Evolutionary conservation across 2,113 vertebrate genomes (phyloP), one percentile per base, ranked within the genome.

Genomic region (Sander lucioperca): DNA sequence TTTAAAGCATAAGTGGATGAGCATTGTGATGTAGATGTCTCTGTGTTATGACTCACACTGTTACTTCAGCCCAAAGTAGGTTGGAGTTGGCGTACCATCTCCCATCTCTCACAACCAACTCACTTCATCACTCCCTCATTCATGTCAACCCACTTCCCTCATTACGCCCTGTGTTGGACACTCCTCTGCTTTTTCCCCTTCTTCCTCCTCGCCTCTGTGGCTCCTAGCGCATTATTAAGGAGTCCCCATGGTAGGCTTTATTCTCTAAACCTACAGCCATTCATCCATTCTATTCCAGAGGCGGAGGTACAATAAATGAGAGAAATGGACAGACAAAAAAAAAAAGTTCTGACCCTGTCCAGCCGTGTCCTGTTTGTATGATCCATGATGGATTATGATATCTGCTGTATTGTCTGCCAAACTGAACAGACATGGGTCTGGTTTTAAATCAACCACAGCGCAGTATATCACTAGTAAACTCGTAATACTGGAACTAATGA

Each of bases 211-310:
- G 62, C 56, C 80, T 90, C 53, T 58, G 50, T 83, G 87, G 77
- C 82, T 92, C 87, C 87, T 78, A 33, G 74, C 25, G n/a, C 70
- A 62, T 78, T 77, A 85, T 92, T 90, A 90, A 79, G 27, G 50
- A 78, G 88, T 93, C 92, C 92, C 91, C 23, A 27, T 2, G 69
- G 89, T 78, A 53, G 73, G 62, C 62, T 83, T 85, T 77, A 88
- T 68, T 67, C 83, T 74, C 58, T 67, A 61, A 87, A 88, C 76
- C 77, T 68, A 18, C 54, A 68, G 50, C 85, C 83, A 76, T 77
- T 80, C 74, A 78, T 75, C 66, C 57, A 14, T 59, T 81, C 57
- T 80, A 23, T 67, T 82, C 66, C 48, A 74, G 45, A 71, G 27
- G 23, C 80, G 33, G 56, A 85, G 58, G 65, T n/a, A 27, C 64